Evolutionary conservation across 2,888 invertebrate genomes (phyloP), one percentile per base, ranked within the genome.

Genomic region (Elegia similella): DNA sequence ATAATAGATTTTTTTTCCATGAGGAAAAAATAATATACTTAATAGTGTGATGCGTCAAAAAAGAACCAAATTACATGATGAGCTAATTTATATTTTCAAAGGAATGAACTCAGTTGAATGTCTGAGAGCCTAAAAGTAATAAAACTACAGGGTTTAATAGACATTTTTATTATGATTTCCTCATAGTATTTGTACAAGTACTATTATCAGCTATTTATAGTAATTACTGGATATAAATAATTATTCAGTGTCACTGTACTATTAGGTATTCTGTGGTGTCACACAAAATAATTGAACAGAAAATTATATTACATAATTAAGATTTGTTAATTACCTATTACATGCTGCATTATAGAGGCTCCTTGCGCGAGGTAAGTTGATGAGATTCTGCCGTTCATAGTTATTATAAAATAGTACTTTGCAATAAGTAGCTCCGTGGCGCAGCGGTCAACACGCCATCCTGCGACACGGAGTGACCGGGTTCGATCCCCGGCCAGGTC

Each of bases 321-420:
- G 34, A 30, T 5, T 30, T 30, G n/a, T 38, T 50, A 7, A 15
- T 53, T 29, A n/a, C n/a, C n/a, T n/a, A 52, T 60, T 62, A 47
- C 62, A 62, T 56, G 62, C 62, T 61, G 60, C 62, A 56, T 52
- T 34, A 29, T 43, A 61, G 60, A 46, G 54, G 42, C 23, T 13
- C n/a, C n/a, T 52, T 38, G 10, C 15, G 30, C 23, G 44, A 57
- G 65, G 65, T 65, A 59, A 65, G 65, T 53, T 43, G n/a, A 16
- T 52, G n/a, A 29, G 29, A 42, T 29, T 12, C 38, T 38, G 12
- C 12, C 2, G 1, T 38, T 38, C n/a, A 12, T 10, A 38, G 5
- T 38, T 1, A 38, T 38, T 12, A 38, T 12, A 34, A 38, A 38
- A 12, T 38, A n/a, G 6, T 12, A 8, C 10, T 10, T 8, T 8